Percentiles rank a stretch among this genome's conserved stretches.
phyloP scores from a whole-genome alignment of 2,797 vertebrate genomes.

The Pseudochirops cupreus region DNA sequence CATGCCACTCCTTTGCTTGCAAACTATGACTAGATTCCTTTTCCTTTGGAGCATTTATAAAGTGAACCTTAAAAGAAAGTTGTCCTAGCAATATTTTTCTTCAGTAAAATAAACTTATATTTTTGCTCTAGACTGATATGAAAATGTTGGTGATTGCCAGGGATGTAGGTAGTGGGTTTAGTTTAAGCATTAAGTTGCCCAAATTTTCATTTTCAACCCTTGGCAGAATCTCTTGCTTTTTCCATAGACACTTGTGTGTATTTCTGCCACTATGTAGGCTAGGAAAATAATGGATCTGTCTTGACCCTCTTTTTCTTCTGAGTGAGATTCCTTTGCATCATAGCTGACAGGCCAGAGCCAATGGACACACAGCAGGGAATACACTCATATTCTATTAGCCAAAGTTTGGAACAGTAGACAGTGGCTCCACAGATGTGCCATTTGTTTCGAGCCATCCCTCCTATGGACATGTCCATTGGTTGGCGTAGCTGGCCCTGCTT shows the following conservation, averaged over 20 bases:
- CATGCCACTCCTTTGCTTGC: background rate
- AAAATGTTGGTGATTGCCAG: background rate
- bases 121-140: background rate
- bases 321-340: background rate
- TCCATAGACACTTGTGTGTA: too few species aligned
- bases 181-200: background rate
- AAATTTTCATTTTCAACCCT: background rate
- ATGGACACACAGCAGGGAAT: background rate
- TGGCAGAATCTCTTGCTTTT: background rate
- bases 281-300: background rate
- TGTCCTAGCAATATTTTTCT: background rate
- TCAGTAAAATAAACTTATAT: background rate
- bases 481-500: background rate
- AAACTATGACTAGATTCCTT: background rate
- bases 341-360: background rate
- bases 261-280: background rate
- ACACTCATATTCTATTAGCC: background rate
- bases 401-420: background rate
- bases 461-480: background rate
- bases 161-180: background rate
- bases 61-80: background rate
- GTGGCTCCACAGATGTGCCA: background rate
- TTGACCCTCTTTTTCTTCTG: background rate
- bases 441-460: background rate
- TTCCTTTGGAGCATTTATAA: background rate